Conservation (phyloP, 2,797 vertebrate species). For the Argya squamiceps region DNA sequence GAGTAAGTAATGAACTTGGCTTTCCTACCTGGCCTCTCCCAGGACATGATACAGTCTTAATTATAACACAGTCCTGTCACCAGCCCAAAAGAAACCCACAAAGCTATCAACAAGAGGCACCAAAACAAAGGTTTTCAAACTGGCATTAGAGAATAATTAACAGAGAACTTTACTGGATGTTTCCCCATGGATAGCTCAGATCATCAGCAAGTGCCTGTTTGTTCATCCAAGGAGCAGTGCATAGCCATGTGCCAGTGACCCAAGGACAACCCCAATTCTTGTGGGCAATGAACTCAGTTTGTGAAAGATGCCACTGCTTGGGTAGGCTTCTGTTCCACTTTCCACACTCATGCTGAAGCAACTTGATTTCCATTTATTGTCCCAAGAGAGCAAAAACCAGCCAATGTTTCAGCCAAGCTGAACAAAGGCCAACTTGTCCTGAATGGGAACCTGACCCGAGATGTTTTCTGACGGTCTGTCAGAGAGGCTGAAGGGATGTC, state of each 20-base stretch:
- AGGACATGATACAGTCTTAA: neutral
- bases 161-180: neutral
- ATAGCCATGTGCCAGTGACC: neutral
- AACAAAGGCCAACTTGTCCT: neutral
- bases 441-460: neutral
- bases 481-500: neutral
- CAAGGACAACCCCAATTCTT: neutral
- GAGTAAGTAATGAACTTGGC: neutral
- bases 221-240: neutral
- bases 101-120: neutral
- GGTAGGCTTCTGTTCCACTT: neutral
- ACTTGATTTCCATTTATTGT: neutral
- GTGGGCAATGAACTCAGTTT: neutral
- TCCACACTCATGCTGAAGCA: neutral
- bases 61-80: neutral
- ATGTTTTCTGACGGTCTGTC: neutral
- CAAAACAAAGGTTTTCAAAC: neutral
- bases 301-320: neutral
- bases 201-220: accelerated
- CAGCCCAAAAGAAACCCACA: neutral
- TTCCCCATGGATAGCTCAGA: neutral
- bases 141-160: neutral
- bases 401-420: neutral
- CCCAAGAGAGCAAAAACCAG: neutral
- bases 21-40: neutral